Base-by-base conservation (phyloP, 2,888 invertebrate species). In the Apotomis betuletana region DNA sequence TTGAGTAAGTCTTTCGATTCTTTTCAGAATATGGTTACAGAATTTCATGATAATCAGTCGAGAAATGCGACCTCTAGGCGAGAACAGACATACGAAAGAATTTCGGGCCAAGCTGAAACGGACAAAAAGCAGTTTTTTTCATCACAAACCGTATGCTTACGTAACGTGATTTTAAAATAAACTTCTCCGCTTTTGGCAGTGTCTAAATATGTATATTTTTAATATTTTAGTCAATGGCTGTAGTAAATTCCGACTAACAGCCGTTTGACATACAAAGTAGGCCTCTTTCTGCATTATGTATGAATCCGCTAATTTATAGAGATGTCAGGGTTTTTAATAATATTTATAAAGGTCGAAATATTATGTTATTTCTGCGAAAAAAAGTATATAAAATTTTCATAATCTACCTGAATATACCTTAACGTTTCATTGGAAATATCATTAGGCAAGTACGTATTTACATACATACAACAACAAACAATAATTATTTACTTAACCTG, bases 281-380 rank as follows among this genome's bases (percentile, higher is more conserved):
- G 61, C 67, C 51, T 27, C 12, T 15, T 8, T 49, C 41, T 70
- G 27, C 67, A 71, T 71, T 57, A 71, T 71, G 71, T 67, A 62
- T 71, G 71, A 71, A 44, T 8, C 27, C 4, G 13, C 61, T 71
- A 71, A 71, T 61, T 71, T 71, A 67, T 71, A 36, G 67, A 57
- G 13, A 52, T 5, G 54, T 67, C 52, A 61, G 4, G 64, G 57
- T 52, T 71, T 70, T 71, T 71, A 67, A 71, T 71, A 61, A 67
- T 67, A 62, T 58, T 70, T 70, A 54, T 60, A 65, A 55, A 62
- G 62, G 52, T 5, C 63, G 8, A 46, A 54, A 46, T 38, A 58
- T 13, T n/a, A 12, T 27, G 41, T 8, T 9, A 27, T 4, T 13
- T 55, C 5, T 27, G 27, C 36, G 8, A 6, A 8, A 3, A 27